A percentile compares a stretch with the other conserved stretches of the same genome.
These are phyloP conservation scores for Antedon mediterranea DNA, from an alignment of 53 echinoderm and acorn worm species.

Conservation along the genomic window DNA sequence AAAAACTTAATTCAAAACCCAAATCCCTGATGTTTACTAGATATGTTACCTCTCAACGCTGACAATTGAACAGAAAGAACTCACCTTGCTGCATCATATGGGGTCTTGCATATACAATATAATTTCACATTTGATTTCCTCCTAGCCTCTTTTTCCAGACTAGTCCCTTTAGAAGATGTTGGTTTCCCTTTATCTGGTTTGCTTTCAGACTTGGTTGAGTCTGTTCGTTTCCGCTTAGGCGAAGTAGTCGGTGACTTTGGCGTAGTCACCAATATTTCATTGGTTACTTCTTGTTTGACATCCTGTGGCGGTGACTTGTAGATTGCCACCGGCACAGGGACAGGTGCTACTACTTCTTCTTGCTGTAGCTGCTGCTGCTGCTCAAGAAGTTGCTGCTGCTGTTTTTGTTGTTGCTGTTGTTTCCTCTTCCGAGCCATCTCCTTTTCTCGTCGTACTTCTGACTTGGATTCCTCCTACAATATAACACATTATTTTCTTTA, in stretches of 20 bases:
- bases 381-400: conserved; percentile 8
- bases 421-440: conserved; percentile 15
- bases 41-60: too few relatives aligned
- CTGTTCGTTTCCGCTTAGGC: neutral
- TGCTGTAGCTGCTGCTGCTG: conserved; percentile 8
- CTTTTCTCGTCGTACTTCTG: conserved; percentile 15
- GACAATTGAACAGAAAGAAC: conserved; percentile 2
- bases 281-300: neutral
- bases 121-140: conserved; percentile 11
- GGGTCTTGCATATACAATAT: conserved; percentile 88
- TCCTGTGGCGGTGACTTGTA: neutral
- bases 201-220: neutral
- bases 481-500: neutral
- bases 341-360: neutral
- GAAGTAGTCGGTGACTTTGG: neutral
- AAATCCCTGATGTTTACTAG: neutral
- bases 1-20: too few relatives aligned
- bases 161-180: neutral
- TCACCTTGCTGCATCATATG: conserved; percentile 71
- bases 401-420: conserved; percentile 17
- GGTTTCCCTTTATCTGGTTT: neutral
- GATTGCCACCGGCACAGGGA: neutral
- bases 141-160: neutral
- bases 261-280: neutral
- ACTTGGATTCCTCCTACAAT: conserved; percentile 34